These are phyloP conservation scores for Epinotia bilunana DNA, from an alignment of 2,888 invertebrate species.

Conservation along the genomic window DNA sequence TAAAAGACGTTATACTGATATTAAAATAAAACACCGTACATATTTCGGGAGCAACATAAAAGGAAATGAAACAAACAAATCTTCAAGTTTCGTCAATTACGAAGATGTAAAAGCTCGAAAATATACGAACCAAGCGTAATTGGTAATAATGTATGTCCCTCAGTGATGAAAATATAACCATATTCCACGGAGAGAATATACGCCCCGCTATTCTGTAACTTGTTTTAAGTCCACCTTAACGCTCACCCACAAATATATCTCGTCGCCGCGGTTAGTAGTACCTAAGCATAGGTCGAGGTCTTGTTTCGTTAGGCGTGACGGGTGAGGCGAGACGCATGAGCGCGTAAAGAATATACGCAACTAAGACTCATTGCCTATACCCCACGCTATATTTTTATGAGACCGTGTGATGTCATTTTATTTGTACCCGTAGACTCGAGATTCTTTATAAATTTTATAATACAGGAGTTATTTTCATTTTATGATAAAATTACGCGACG, in stretches of 20 bases:
- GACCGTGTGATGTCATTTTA: constrained; percentile 33
- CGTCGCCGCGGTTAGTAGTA: too few species aligned
- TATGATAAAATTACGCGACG: constrained; percentile 13
- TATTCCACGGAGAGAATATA: constrained; percentile 24
- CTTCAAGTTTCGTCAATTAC: constrained; percentile 23
- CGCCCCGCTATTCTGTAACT: too few species aligned
- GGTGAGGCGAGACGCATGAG: too few species aligned
- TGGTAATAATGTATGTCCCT: constrained; percentile 38
- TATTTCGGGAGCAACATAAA: not conserved
- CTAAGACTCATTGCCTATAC: constrained; percentile 10
- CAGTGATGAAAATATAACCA: constrained; percentile 34
- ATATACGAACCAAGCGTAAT: constrained; percentile 38
- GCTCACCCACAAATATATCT: too few species aligned
- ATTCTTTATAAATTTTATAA: constrained; percentile 39
- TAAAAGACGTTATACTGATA: too few species aligned
- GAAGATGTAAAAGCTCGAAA: constrained; percentile 14
- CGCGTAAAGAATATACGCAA: constrained; percentile 13
- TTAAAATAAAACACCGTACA: too few species aligned
- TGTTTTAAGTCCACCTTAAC: too few species aligned
- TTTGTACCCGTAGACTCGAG: constrained; percentile 31
- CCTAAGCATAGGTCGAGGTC: too few species aligned
- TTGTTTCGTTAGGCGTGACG: too few species aligned
- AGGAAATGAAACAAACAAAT: constrained; percentile 20
- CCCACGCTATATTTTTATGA: constrained; percentile 33
- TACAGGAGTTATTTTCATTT: constrained; percentile 37